Evolutionary conservation across 2,888 invertebrate species (phyloP).

Genomic region (Ormyrus labotus): DNA sequence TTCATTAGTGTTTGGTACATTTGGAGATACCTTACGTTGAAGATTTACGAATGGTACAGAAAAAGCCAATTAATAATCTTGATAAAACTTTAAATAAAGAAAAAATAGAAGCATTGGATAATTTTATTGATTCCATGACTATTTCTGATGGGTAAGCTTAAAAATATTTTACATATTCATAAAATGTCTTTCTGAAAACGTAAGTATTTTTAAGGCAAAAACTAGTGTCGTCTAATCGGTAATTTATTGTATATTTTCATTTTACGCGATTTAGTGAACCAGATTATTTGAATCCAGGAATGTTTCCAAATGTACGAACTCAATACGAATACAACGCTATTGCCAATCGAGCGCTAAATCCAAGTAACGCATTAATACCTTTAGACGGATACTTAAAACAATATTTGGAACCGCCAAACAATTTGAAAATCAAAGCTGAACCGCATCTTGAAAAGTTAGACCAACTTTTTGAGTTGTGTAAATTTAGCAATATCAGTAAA

Average conservation of each 20-base stretch:
- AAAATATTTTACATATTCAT: not conserved
- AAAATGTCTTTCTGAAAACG: not conserved
- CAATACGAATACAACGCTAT: constrained; percentile 66
- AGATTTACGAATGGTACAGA: constrained; percentile 44
- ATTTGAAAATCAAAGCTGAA: constrained; percentile 53
- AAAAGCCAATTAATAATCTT: constrained; percentile 20
- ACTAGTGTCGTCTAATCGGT: not conserved
- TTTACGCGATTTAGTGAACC: constrained; percentile 20
- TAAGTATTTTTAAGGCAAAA: not conserved
- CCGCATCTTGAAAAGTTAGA: constrained; percentile 54
- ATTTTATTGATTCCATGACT: constrained; percentile 57
- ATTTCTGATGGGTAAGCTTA: constrained; percentile 42
- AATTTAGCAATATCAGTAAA: constrained; percentile 1
- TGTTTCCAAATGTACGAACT: constrained; percentile 60
- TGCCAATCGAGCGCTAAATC: constrained; percentile 65
- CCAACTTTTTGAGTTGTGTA: constrained; percentile 57
- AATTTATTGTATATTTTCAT: not conserved
- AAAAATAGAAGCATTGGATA: constrained; percentile 45
- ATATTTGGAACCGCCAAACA: constrained; percentile 58
- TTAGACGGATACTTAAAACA: constrained; percentile 60
- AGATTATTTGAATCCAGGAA: constrained; percentile 57
- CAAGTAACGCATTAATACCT: constrained; percentile 61
- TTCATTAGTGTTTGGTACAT: constrained; percentile 54
- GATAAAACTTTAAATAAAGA: constrained; percentile 24
- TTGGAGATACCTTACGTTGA: constrained; percentile 53